A percentile compares a stretch with the other conserved stretches of the same genome.
These are phyloP conservation scores for Adrianichthys oophorus DNA, from an alignment of 2,797 vertebrate species.

Conservation along the genomic window DNA sequence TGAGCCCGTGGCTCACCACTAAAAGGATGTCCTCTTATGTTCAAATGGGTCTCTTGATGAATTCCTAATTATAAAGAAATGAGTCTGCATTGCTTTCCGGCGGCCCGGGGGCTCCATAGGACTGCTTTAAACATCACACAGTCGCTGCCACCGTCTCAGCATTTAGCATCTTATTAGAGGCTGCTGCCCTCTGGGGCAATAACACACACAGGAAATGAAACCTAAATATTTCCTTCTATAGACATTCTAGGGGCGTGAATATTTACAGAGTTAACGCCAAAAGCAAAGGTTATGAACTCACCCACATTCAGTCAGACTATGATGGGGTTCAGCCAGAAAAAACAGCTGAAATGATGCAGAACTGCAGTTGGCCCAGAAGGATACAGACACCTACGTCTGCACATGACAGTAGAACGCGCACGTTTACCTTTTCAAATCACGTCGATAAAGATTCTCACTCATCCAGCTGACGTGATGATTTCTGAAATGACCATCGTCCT, in stretches of 20 bases:
- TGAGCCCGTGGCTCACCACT: constrained; percentile 39
- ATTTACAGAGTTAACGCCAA: constrained; percentile 11
- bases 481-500: no score
- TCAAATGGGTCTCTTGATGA: constrained; percentile 55
- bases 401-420: no score
- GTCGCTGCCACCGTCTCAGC: constrained; percentile 40
- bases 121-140: constrained; percentile 26
- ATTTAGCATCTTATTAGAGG: constrained; percentile 36
- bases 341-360: background rate
- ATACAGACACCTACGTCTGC: no score
- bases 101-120: constrained; percentile 43
- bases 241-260: constrained; percentile 30
- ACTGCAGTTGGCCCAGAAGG: no score
- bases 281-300: constrained; percentile 18
- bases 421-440: no score
- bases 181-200: constrained; percentile 24
- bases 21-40: constrained; percentile 49
- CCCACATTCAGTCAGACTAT: background rate
- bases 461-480: no score
- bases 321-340: background rate
- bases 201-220: constrained; percentile 21
- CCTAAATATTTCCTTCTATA: constrained; percentile 35
- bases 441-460: no score
- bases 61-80: constrained; percentile 61
- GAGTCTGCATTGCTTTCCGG: constrained; percentile 41